Conservation (phyloP, 2,888 invertebrate species). For the Poecilus cupreus region DNA sequence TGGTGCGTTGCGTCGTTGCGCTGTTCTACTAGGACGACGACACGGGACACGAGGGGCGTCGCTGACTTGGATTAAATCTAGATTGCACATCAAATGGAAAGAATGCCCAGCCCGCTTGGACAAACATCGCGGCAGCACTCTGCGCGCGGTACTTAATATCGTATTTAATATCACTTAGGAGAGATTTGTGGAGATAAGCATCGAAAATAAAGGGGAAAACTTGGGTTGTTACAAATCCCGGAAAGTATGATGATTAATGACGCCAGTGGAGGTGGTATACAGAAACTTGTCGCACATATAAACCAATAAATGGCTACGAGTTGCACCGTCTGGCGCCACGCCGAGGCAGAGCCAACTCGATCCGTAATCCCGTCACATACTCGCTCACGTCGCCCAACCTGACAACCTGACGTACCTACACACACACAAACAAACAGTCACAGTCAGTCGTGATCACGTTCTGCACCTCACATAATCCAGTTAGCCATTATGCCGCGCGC, state of each 20-base stretch:
- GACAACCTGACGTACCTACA: slow-evolving; percentile 19
- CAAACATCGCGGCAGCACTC: slow-evolving; percentile 16
- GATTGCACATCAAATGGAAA: slow-evolving; percentile 49
- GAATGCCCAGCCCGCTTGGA: background rate
- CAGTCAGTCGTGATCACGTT: slow-evolving; percentile 8
- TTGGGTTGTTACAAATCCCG: slow-evolving; percentile 49
- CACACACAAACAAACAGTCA: slow-evolving; percentile 20
- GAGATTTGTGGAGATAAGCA: slow-evolving; percentile 51
- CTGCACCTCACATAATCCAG: slow-evolving; percentile 44
- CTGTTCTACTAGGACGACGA: background rate
- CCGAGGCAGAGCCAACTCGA: slow-evolving; percentile 6
- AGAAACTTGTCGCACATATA: slow-evolving; percentile 34
- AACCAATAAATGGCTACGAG: slow-evolving; percentile 49
- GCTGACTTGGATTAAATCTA: slow-evolving; percentile 52
- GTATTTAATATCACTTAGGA: slow-evolving; percentile 55
- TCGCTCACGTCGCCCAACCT: slow-evolving; percentile 1
- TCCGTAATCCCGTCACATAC: slow-evolving; percentile 51
- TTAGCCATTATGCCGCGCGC: slow-evolving; percentile 35
- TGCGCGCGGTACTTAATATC: slow-evolving; percentile 45
- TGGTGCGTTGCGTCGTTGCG: background rate
- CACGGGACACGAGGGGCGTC: slow-evolving; percentile 3
- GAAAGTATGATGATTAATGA: slow-evolving; percentile 55
- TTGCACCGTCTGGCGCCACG: slow-evolving; percentile 29
- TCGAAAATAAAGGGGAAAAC: slow-evolving; percentile 48
- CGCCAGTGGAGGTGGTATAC: background rate